Conservation (phyloP, 1,140 invertebrate species). For the Drosophila sechellia region DNA sequence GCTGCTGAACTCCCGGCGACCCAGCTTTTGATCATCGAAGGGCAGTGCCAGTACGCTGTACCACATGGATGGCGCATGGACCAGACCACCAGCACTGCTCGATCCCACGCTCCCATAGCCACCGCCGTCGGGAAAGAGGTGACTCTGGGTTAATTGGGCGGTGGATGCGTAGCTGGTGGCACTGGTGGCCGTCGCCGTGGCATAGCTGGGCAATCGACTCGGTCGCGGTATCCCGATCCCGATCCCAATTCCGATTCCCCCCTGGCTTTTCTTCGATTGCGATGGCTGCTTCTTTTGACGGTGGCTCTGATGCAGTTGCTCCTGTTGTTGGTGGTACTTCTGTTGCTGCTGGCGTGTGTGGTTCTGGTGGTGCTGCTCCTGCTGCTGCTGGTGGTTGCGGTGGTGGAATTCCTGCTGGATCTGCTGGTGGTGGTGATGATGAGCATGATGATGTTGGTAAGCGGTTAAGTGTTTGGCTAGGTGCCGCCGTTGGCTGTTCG, state of each 20-base stretch:
- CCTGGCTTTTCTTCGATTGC: background rate
- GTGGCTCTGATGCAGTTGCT: background rate
- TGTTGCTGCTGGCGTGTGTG: background rate
- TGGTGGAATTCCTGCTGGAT: constrained; percentile 27
- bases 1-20: constrained; percentile 88
- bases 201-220: constrained; percentile 63
- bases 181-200: constrained; percentile 70
- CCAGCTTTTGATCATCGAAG: constrained; percentile 95
- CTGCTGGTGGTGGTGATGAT: constrained; percentile 54
- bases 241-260: background rate
- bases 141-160: constrained; percentile 54
- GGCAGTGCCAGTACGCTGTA: constrained; percentile 95
- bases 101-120: constrained; percentile 58
- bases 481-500: constrained; percentile 84
- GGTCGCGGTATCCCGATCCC: constrained; percentile 29
- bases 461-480: constrained; percentile 80
- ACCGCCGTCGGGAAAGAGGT: background rate
- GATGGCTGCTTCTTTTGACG: constrained; percentile 11
- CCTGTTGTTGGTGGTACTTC: background rate
- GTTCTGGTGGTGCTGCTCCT: background rate
- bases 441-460: constrained; percentile 70
- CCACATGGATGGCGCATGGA: constrained; percentile 90
- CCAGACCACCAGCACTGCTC: constrained; percentile 49
- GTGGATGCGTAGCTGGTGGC: constrained; percentile 74
- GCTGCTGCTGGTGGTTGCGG: constrained; percentile 11